Base-by-base conservation (phyloP, 2,113 vertebrate species). In the Progne subis region DNA sequence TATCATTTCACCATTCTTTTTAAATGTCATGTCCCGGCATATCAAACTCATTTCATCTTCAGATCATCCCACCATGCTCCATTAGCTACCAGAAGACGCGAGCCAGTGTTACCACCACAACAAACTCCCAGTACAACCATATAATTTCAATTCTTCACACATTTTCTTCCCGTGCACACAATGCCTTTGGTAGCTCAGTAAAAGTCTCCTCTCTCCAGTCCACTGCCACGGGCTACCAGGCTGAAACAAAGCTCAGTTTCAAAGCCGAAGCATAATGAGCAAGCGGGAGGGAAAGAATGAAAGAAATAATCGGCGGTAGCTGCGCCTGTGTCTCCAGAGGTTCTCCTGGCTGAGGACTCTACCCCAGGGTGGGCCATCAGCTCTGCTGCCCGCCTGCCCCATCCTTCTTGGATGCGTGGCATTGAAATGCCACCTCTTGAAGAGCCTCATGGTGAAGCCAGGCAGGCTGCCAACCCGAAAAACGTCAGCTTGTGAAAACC, bases 121-220 rank as follows among this genome's bases (percentile, higher is more conserved):
- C 85, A 86, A 95, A 74, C 91, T 93, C 90, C 94, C 94, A 87
- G 57, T 83, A 79, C 91, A 91, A 95, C 96, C 95, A 88, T 93
- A 96, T 92, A 84, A 95, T 97, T 97, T 90, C 95, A 88, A 96
- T 97, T 97, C 94, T 96, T 95, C 95, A 89, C 96, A 95, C 93
- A 95, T 95, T 97, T 96, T 91, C 67, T 91, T 92, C 93, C 78
- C 16, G 61, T 44, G 65, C 82, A 74, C 88, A 97, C 92, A 95
- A 97, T 95, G 95, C 91, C 49, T 83, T 86, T 14, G 37, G 86
- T 72, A 94, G 87, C 82, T 85, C 90, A 71, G 61, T 81, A 88
- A 90, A 96, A 97, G 95, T 72, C 88, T 82, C 84, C 77, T 86
- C 92, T 90, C 93, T 86, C 74, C 81, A 82, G 89, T n/a, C 87